Evolutionary conservation across 2,113 vertebrate species (phyloP).

Genomic region (Poecile atricapillus): DNA sequence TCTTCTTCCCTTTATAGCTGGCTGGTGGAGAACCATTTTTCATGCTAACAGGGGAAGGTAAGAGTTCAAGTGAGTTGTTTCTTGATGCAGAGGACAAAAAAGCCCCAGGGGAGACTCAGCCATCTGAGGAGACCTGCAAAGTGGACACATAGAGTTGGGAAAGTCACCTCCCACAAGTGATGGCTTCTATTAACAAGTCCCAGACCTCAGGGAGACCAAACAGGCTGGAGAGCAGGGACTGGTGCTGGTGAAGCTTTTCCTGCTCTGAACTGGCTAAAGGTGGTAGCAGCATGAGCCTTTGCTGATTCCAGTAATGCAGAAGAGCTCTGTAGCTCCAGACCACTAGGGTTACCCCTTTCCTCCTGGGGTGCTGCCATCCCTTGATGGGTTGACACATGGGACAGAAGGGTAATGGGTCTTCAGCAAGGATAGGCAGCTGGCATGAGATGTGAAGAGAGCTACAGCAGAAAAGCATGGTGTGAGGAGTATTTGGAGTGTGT

Average conservation of each 20-base stretch:
- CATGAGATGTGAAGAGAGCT: background rate
- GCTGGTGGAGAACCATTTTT: background rate
- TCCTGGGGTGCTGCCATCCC: background rate
- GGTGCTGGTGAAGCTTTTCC: background rate
- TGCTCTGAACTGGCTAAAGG: background rate
- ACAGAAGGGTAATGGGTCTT: background rate
- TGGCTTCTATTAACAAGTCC: background rate
- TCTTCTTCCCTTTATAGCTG: background rate
- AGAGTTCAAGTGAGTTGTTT: background rate
- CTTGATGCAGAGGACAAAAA: background rate
- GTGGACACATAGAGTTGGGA: background rate
- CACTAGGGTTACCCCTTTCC: background rate
- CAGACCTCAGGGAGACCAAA: background rate
- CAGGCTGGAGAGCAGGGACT: background rate
- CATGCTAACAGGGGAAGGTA: background rate
- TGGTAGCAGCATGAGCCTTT: background rate
- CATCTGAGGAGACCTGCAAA: background rate
- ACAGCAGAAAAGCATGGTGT: background rate
- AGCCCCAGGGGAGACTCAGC: background rate
- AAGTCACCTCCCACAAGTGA: background rate
- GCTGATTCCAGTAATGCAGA: background rate
- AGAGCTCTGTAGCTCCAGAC: background rate
- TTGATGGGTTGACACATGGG: background rate
- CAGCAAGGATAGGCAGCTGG: background rate
- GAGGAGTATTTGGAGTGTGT: background rate